Conservation (phyloP, 2,888 invertebrate genomes). For the Ormyrus thymus region DNA sequence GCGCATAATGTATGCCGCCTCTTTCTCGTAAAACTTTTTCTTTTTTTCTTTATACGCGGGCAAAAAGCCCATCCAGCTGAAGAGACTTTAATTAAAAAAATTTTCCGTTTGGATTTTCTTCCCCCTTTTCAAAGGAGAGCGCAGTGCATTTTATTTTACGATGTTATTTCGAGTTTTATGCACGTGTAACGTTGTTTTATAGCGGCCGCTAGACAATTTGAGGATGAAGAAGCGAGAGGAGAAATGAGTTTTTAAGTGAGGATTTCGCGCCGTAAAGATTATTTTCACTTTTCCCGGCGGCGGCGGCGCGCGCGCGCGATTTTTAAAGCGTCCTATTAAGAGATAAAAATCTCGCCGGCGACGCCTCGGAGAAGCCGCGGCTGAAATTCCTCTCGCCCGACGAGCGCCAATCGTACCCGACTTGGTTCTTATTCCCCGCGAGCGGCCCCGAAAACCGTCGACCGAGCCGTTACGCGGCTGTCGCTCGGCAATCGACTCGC, state of each 20-base stretch:
- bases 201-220: conserved; percentile 22
- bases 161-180: conserved; percentile 21
- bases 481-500: no score
- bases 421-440: no score
- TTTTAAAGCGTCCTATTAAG: neutral
- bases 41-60: neutral
- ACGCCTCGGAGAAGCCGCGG: no score
- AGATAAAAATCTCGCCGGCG: neutral
- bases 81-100: no score
- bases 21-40: neutral
- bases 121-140: neutral
- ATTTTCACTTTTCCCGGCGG: conserved; percentile 15
- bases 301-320: neutral
- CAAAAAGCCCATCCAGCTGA: no score
- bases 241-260: conserved; percentile 22
- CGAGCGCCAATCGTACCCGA: no score
- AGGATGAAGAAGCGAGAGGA: conserved; percentile 7
- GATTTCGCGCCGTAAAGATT: conserved; percentile 17
- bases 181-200: conserved; percentile 11
- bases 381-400: no score
- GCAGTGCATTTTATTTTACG: conserved; percentile 30
- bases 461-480: no score
- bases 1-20: neutral
- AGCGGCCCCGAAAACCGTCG: no score
- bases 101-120: conserved; percentile 29